Conservation (phyloP, 2,888 invertebrate species). For the Campoplex capitator region DNA sequence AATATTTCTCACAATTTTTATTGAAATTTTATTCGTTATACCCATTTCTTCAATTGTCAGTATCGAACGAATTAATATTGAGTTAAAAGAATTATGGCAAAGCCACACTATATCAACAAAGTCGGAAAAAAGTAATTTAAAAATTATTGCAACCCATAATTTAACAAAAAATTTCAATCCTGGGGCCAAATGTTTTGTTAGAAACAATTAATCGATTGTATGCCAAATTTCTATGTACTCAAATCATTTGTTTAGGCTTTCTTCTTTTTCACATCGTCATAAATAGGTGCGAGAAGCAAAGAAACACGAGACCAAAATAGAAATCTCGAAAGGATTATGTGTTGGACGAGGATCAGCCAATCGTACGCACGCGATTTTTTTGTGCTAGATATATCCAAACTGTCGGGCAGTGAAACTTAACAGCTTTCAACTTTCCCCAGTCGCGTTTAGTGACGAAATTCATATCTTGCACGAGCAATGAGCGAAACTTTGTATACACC, state of each 20-base stretch:
- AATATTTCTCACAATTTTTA: neutral
- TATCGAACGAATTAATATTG: neutral
- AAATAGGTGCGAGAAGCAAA: neutral
- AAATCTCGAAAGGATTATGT: neutral
- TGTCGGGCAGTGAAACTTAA: neutral
- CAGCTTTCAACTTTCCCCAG: conserved; percentile 7
- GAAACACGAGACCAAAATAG: neutral
- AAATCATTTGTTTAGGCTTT: neutral
- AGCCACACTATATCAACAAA: neutral
- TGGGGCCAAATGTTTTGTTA: neutral
- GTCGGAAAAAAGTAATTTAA: neutral
- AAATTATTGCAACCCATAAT: neutral
- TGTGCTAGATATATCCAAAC: neutral
- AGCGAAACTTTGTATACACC: conserved; percentile 34
- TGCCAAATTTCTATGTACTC: neutral
- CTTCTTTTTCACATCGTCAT: neutral
- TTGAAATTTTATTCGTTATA: no score
- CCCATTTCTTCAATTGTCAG: no score
- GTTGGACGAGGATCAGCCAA: neutral
- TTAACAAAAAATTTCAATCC: neutral
- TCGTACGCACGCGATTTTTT: conserved; percentile 36
- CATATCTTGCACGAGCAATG: conserved; percentile 32
- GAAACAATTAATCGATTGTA: neutral
- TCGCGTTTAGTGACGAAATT: conserved; percentile 43
- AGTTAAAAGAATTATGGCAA: neutral